Evolutionary conservation across 2,888 invertebrate species (phyloP), one percentile per base, ranked within the genome.

Genomic region (Griposia aprilina): DNA sequence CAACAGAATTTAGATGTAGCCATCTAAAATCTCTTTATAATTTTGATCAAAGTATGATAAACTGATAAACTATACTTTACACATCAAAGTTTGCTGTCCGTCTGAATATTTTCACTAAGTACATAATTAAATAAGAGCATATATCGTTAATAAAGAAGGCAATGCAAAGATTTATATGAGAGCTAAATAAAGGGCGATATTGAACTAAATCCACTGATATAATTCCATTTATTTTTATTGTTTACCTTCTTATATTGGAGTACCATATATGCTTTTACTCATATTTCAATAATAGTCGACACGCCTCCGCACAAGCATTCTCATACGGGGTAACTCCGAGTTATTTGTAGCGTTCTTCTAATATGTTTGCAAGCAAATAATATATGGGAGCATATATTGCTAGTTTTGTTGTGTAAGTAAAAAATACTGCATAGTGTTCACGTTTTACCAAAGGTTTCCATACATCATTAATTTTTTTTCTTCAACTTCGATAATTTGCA

Each of bases 231-330:
- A 48, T 59, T 71, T 68, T 79, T 70, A 48, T 59, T 68, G 62
- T 77, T 67, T 26, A 57, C 50, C 17, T 71, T 68, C 50, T 48
- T 55, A 67, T 87, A 85, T 84, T 78, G 65, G 50, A 85, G 78
- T 81, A 69, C 30, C 71, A 67, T 73, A 67, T 69, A 87, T 69
- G 52, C 55, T 26, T 71, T 48, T 59, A 73, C 41, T 36, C 62
- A 81, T 66, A 76, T 75, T 79, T 79, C 81, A 87, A 80, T 87
- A 84, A 81, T 65, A 76, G 74, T 66, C 74, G 57, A 57, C 55
- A 69, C 78, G 74, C 75, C 52, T 60, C n/a, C 55, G n/a, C 36
- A 57, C 41, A 30, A 45, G 75, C 48, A 74, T 72, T 72, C 81
- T 78, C 60, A 80, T 84, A 55, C n/a, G 60, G 65, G 67, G 80